These are phyloP conservation scores for Sarotherodon lohbergeri DNA, from an alignment of 2,113 vertebrate species.

Conservation along the genomic window DNA sequence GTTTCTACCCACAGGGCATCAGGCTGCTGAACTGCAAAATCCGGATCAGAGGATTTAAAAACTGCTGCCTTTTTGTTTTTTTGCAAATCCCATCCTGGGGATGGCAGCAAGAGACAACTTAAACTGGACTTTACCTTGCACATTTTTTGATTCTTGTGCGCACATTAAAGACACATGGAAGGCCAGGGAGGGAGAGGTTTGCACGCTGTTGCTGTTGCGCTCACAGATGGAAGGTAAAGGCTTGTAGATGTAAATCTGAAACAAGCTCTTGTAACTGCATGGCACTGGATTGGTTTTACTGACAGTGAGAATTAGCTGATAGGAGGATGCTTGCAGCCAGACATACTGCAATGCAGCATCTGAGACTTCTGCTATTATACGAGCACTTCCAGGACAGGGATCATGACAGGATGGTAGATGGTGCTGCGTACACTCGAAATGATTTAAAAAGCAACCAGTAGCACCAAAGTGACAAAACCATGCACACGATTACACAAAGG, in stretches of 20 bases:
- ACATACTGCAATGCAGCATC: not conserved
- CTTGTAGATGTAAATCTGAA: not conserved
- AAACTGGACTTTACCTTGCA: not conserved
- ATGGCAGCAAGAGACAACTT: not conserved
- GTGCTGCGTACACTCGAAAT: not conserved
- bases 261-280: not conserved
- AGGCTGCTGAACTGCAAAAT: too few relatives aligned
- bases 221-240: not conserved
- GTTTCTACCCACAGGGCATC: too few relatives aligned
- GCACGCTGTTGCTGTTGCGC: not conserved
- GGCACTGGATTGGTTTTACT: not conserved
- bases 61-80: not conserved
- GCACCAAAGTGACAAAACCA: not conserved
- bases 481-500: fast-evolving
- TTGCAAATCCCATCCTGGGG: not conserved
- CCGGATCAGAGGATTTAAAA: too few relatives aligned
- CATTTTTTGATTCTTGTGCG: not conserved
- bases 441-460: not conserved
- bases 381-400: not conserved
- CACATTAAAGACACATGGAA: not conserved
- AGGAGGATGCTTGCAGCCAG: not conserved
- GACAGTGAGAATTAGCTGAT: not conserved
- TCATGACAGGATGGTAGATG: not conserved
- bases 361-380: not conserved
- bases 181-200: not conserved